phyloP scores from a whole-genome alignment of 2,797 vertebrate species.

The Clamator glandarius region DNA sequence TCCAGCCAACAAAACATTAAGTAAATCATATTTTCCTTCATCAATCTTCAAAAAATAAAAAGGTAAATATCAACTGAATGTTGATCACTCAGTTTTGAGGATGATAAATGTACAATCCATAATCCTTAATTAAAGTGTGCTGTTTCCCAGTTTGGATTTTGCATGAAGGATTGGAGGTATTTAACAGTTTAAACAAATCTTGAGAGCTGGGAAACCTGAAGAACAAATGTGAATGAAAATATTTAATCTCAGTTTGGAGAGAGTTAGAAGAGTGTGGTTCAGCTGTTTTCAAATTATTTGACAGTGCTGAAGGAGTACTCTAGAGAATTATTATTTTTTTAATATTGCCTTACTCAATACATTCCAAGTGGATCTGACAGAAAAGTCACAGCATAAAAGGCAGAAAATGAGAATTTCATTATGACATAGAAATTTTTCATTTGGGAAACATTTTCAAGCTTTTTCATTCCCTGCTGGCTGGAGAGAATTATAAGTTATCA shows the following conservation, averaged over 20 bases:
- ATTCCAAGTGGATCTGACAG: not conserved
- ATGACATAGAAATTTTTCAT: conserved; percentile 44
- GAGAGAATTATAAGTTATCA: conserved; percentile 42
- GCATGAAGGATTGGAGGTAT: not conserved
- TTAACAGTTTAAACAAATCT: not conserved
- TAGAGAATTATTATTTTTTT: conserved; percentile 14
- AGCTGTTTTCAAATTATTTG: conserved; percentile 11
- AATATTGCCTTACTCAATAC: conserved; percentile 14
- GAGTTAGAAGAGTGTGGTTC: not conserved
- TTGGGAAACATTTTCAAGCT: conserved; percentile 15
- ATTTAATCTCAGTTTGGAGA: not conserved
- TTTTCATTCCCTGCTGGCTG: conserved; percentile 33
- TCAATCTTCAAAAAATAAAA: not conserved
- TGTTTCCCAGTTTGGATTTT: not conserved
- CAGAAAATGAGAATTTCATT: conserved; percentile 44
- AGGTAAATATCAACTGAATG: not conserved
- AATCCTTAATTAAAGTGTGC: not conserved
- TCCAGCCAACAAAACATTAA: not conserved
- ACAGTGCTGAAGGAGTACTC: not conserved
- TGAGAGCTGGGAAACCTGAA: not conserved
- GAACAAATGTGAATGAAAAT: conserved; percentile 12
- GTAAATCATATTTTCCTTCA: not conserved
- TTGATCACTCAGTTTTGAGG: not conserved
- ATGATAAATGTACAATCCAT: not conserved
- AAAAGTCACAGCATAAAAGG: conserved; percentile 30